These are phyloP conservation scores for Calycopis cecrops DNA, from an alignment of 1,140 invertebrate species.

Conservation along the genomic window DNA sequence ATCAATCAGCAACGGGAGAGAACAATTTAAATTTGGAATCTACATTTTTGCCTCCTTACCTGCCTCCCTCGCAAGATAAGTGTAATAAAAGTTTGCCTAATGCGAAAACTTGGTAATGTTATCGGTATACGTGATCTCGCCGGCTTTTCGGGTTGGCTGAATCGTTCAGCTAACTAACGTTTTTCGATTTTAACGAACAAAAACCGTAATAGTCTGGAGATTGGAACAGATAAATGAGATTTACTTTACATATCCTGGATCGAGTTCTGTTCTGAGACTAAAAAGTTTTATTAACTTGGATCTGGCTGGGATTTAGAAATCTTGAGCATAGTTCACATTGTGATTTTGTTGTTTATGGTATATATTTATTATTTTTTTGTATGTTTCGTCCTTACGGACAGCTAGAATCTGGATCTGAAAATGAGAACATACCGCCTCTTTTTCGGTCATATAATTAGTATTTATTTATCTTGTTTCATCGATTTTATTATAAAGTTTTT, in stretches of 20 bases:
- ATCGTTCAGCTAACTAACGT: constrained; percentile 39
- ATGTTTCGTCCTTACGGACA: too few species aligned
- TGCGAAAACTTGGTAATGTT: constrained; percentile 68
- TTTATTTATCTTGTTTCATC: too few species aligned
- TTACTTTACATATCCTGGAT: neutral
- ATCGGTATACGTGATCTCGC: constrained; percentile 68
- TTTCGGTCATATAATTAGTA: too few species aligned
- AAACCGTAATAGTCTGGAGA: constrained; percentile 27
- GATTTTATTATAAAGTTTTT: too few species aligned
- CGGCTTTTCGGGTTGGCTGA: constrained; percentile 43
- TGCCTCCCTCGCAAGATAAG: constrained; percentile 50
- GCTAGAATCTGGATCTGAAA: too few species aligned
- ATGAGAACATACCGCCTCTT: too few species aligned
- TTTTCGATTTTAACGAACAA: constrained; percentile 43
- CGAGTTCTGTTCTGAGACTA: too few species aligned
- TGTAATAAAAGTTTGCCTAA: constrained; percentile 69
- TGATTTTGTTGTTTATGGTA: too few species aligned
- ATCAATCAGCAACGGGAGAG: constrained; percentile 16
- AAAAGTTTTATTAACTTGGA: too few species aligned
- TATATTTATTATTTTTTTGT: too few species aligned
- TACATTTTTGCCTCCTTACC: constrained; percentile 49
- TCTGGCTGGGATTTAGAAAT: too few species aligned
- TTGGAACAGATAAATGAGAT: constrained; percentile 13
- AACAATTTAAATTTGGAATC: constrained; percentile 18
- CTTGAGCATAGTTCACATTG: too few species aligned